These are phyloP conservation scores for Alentia gelatinosa DNA, from an alignment of 2,888 invertebrate species.

Conservation along the genomic window DNA sequence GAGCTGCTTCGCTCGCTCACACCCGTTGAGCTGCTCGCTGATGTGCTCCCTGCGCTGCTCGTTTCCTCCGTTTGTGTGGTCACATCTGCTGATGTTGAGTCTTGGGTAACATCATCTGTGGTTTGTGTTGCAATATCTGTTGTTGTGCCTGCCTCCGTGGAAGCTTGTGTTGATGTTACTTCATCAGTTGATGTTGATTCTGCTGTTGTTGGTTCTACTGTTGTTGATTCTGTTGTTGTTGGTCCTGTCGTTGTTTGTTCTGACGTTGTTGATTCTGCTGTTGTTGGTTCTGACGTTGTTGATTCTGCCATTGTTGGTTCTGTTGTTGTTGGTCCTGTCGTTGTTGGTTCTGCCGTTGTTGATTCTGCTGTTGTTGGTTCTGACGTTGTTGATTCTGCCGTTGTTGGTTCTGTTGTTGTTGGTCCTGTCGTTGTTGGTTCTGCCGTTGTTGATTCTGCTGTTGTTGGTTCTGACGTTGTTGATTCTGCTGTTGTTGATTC, in stretches of 20 bases:
- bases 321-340: not conserved
- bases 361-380: not conserved
- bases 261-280: not conserved
- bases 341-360: not conserved
- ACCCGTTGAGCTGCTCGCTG: too few relatives aligned
- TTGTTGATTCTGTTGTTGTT: not conserved
- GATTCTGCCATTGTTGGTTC: not conserved
- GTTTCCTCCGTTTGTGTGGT: not conserved
- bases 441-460: not conserved
- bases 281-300: not conserved
- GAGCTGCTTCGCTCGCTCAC: too few relatives aligned
- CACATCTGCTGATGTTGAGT: not conserved
- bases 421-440: not conserved
- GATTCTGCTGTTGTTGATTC: not conserved
- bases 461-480: not conserved
- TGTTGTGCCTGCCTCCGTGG: not conserved
- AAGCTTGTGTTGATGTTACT: not conserved
- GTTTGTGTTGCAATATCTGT: not conserved
- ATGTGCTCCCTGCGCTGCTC: not conserved
- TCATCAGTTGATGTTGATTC: not conserved
- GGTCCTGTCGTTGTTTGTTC: not conserved
- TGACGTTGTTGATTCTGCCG: not conserved
- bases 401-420: not conserved
- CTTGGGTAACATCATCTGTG: not conserved
- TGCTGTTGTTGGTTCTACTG: not conserved